These are phyloP conservation scores for Ellobius talpinus DNA, from an alignment of 2,113 vertebrate genomes.

Conservation along the genomic window DNA sequence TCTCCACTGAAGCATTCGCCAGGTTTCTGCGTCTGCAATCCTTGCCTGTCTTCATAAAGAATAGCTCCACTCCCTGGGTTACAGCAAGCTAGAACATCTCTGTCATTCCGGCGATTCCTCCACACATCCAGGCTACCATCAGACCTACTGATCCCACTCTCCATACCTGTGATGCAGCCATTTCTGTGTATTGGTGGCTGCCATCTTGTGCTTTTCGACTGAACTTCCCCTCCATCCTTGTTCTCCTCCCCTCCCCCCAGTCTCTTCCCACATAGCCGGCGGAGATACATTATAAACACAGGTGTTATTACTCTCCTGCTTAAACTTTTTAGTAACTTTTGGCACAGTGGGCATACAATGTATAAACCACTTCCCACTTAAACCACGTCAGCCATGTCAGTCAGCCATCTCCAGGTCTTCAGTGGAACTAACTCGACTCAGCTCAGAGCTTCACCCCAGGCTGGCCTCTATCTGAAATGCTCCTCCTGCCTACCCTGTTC, in stretches of 20 bases:
- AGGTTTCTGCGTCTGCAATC: rapidly evolving
- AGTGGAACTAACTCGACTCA: not conserved
- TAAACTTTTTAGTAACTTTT: not conserved
- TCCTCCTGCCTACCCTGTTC: not conserved
- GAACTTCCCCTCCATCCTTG: not conserved
- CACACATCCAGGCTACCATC: not conserved
- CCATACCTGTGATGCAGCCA: not conserved
- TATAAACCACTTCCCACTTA: not conserved
- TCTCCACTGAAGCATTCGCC: not conserved
- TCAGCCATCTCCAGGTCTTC: not conserved
- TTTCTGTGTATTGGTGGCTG: rapidly evolving
- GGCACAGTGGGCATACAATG: not conserved
- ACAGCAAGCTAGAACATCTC: not conserved
- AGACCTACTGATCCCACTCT: not conserved
- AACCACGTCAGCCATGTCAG: not conserved
- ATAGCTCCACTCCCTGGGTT: not conserved
- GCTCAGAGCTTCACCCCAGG: not conserved
- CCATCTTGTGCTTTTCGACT: not conserved
- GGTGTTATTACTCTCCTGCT: not conserved
- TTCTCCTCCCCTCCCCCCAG: not conserved
- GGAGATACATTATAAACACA: not conserved
- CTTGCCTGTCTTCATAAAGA: not conserved
- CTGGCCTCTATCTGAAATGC: not conserved
- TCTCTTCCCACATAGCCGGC: not conserved
- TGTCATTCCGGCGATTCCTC: not conserved